Evolutionary conservation across 1,140 invertebrate species (phyloP).

Genomic region (Dreissena rostriformis): DNA sequence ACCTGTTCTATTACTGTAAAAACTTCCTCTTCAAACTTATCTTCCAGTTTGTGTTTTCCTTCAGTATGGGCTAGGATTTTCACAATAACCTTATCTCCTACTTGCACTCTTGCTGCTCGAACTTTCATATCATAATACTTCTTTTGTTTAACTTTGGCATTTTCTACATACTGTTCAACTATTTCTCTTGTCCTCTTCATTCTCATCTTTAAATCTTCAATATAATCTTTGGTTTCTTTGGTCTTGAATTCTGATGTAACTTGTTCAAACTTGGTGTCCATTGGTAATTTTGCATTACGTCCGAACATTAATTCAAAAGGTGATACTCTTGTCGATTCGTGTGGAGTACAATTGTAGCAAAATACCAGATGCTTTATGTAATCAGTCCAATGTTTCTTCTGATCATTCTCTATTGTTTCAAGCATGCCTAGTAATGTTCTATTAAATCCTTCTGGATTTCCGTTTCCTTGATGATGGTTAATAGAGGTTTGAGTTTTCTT

Average conservation of each 20-base stretch:
- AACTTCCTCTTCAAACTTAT: constrained; percentile 27
- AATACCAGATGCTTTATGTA: constrained; percentile 49
- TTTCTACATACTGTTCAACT: constrained; percentile 1
- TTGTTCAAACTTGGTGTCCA: constrained; percentile 44
- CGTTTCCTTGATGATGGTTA: constrained; percentile 31
- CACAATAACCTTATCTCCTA: constrained; percentile 49
- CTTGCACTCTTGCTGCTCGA: constrained; percentile 6
- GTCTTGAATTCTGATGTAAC: not conserved
- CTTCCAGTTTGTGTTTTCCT: constrained; percentile 48
- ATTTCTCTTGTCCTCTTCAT: constrained; percentile 25
- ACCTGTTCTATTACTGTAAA: constrained; percentile 19
- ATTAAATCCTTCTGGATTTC: constrained; percentile 36
- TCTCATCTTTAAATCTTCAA: constrained; percentile 22
- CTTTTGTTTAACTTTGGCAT: constrained; percentile 22
- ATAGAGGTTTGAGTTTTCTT: constrained; percentile 36
- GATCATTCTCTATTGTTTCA: constrained; percentile 36
- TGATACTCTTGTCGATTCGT: constrained; percentile 46
- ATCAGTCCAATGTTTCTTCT: constrained; percentile 54
- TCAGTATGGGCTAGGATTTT: constrained; percentile 7
- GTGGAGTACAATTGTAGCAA: constrained; percentile 58
- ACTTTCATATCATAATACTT: constrained; percentile 44
- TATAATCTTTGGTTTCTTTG: constrained; percentile 20
- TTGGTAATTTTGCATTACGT: constrained; percentile 39
- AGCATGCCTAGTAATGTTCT: constrained; percentile 53
- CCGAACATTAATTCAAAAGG: constrained; percentile 58